Evolutionary conservation across 2,888 invertebrate genomes (phyloP).

Genomic region (Dinocampus coccinellae): DNA sequence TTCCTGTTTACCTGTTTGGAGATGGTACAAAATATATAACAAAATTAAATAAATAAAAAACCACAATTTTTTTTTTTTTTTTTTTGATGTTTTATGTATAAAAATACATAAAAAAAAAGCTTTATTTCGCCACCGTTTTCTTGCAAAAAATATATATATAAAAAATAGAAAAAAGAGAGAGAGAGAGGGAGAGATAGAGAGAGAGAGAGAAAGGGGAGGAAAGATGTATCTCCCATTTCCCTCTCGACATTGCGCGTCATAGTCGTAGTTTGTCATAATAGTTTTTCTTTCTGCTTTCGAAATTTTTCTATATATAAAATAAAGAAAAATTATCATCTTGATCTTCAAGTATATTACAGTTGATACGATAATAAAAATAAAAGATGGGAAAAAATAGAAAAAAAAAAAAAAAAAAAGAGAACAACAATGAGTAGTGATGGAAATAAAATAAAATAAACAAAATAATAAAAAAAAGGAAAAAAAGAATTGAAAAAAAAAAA

Average conservation of each 20-base stretch:
- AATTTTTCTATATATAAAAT: slow-evolving; percentile 43
- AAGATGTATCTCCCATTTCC: no score
- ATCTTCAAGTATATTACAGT: slow-evolving; percentile 43
- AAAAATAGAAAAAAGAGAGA: slow-evolving; percentile 51
- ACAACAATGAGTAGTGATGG: slow-evolving; percentile 10
- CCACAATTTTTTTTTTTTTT: slow-evolving; percentile 25
- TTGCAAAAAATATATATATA: slow-evolving; percentile 68
- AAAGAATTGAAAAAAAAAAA: neutral
- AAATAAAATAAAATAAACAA: neutral
- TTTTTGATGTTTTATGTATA: slow-evolving; percentile 63
- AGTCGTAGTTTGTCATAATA: slow-evolving; percentile 26
- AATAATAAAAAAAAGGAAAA: neutral
- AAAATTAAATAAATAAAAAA: neutral
- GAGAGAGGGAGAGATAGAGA: no score
- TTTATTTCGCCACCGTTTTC: slow-evolving; percentile 70
- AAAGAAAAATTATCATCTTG: slow-evolving; percentile 46
- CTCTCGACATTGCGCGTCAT: slow-evolving; percentile 18
- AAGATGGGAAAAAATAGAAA: slow-evolving; percentile 45
- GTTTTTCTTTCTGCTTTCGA: slow-evolving; percentile 1
- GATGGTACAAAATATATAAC: neutral
- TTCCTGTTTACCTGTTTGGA: neutral
- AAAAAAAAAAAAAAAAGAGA: no score
- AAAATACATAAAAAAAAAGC: slow-evolving; percentile 68
- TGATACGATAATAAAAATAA: slow-evolving; percentile 43
- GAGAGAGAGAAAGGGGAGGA: no score